Evolutionary conservation across 2,797 vertebrate species (phyloP), one percentile per base, ranked within the genome.

Genomic region (Microhierax caerulescens): DNA sequence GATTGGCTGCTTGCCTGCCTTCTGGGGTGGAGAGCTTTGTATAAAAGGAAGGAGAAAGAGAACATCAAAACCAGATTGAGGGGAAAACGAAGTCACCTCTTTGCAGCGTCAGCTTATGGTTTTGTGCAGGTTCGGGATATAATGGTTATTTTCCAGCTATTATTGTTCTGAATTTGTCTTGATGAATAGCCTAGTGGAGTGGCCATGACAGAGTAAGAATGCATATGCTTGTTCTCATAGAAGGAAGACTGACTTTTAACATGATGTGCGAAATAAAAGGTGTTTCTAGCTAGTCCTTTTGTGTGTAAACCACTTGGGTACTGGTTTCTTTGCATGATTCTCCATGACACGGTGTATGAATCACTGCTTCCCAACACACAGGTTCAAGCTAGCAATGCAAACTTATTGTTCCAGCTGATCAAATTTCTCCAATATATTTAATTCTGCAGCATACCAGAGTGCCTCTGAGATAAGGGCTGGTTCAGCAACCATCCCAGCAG

Each of bases 51-150:
- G 34, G 56, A 94, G 64, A 94, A 93, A 89, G 86, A 92, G 90
- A 95, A 96, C 96, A 96, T 97, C 92, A 96, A 92, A 97, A 95
- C 37, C 95, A 94, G 65, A 93, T n/a, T 92, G 81, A 95, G 45
- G 23, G 69, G 50, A 43, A 88, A 90, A 93, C 72, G 93, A 93
- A 92, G 75, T 93, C 90, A 95, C 88, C 81, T 85, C 85, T 95
- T 80, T 41, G 45, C 47, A 57, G 48, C 50, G 48, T 63, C 60
- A 87, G 37, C 30, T 78, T 76, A 85, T 4, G 2, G 34, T 36
- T 90, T 72, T 90, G 41, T 90, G 24, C 24, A 80, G 74, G 43
- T 77, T 90, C 4, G 0, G 56, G 48, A 21, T 77, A 37, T 36
- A 96, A 93, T 47, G 50, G 60, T n/a, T 88, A 59, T 93, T 95